Evolutionary conservation across 1,140 invertebrate genomes (phyloP).

Genomic region (Caenorhabditis tropicalis): DNA sequence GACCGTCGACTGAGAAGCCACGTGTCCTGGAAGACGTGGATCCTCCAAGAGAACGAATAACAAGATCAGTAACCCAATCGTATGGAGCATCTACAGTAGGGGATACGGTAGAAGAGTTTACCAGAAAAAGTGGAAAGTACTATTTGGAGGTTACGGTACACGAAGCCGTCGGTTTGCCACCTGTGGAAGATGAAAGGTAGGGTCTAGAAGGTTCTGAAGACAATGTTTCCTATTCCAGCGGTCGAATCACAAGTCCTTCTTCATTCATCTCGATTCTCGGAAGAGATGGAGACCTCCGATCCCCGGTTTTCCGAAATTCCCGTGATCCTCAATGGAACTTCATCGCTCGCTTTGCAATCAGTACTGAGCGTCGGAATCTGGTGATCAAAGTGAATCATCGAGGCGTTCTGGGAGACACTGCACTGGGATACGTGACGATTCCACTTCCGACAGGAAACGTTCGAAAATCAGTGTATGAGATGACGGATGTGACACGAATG

Average conservation of each 20-base stretch:
- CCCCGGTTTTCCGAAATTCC: background rate
- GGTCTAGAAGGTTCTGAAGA: background rate
- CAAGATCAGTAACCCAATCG: background rate
- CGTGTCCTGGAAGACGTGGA: background rate
- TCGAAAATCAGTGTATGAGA: background rate
- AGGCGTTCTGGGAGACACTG: background rate
- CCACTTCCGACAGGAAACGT: background rate
- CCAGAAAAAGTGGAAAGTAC: background rate
- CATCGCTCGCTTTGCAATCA: background rate
- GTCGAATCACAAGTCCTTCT: background rate
- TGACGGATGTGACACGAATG: conserved; percentile 8
- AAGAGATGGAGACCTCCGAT: background rate
- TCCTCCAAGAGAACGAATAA: background rate
- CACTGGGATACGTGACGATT: conserved; percentile 6
- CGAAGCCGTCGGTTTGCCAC: background rate
- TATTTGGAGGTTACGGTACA: conserved; percentile 30
- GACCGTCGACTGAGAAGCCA: background rate
- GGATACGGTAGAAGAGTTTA: conserved; percentile 12
- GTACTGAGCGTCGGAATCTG: background rate
- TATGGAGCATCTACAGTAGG: conserved; percentile 14
- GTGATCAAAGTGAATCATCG: conserved; percentile 23
- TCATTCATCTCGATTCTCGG: background rate
- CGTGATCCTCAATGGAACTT: background rate
- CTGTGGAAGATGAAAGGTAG: background rate
- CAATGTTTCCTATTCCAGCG: too few species aligned